Evolutionary conservation across 2,113 vertebrate genomes (phyloP), one percentile per base, ranked within the genome.

Genomic region (Ceyx margarethae): DNA sequence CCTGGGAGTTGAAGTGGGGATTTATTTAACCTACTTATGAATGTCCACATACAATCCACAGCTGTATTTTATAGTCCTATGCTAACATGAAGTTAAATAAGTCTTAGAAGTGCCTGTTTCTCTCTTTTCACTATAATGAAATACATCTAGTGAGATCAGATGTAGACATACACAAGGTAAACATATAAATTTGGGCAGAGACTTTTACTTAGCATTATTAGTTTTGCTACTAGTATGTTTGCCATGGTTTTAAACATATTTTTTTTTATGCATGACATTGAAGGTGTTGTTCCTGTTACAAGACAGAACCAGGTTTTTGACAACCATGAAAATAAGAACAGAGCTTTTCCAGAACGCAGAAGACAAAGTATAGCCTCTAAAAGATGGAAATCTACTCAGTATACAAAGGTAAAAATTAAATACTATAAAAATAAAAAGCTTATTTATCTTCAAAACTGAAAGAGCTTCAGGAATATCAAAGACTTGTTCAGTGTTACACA

Each of bases 351-450:
- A 88, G 97, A 98, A 89, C 92, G 96, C 62, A 96, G 97, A 96
- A 97, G 95, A 90, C 97, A 96, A 94, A 91, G 67, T 51, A 40
- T 95, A 46, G 67, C 84, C 75, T 97, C 94, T 79, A 82, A 72
- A 87, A 94, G 82, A 92, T 86, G 91, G 95, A 98, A 95, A n/a
- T 66, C 95, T 78, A 81, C 51, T 90, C 88, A 96, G 51, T 87
- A 81, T 53, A 65, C 85, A 91, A 97, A 98, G 98, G 98, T 99
- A 98, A 96, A 94, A 96, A 93, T 76, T 81, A 71, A 60, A 79
- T 67, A n/a, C 19, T 60, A 4, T 35, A 22, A 35, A 86, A 69
- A 6, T 23, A 3, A 46, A 85, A 61, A 76, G 6, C 3, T 45
- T 79, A 4, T 48, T 61, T 68, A 29, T 57, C 42, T 75, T 81